Evolutionary conservation across 2,113 vertebrate species (phyloP).

Genomic region (Gyps fulvus): DNA sequence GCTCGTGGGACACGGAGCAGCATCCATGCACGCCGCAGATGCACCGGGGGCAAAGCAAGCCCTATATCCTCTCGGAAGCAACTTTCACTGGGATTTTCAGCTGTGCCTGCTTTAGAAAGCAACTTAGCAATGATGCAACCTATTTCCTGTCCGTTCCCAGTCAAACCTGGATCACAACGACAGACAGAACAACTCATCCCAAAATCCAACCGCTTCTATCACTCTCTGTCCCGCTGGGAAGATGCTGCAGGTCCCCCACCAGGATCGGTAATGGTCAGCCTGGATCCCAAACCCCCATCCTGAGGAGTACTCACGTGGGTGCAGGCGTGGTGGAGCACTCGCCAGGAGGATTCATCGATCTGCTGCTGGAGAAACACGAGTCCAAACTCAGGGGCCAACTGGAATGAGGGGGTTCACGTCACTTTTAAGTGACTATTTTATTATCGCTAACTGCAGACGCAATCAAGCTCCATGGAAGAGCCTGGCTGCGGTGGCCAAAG

Average conservation of each 20-base stretch:
- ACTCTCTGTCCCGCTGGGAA: rapidly evolving
- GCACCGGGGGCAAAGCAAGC: background rate
- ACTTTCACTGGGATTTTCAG: background rate
- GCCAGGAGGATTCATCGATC: background rate
- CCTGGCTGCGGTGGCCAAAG: rapidly evolving
- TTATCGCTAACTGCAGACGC: rapidly evolving
- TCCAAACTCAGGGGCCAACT: rapidly evolving
- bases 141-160: background rate
- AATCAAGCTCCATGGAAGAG: rapidly evolving
- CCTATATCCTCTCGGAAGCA: background rate
- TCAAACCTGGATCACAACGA: background rate
- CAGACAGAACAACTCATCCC: background rate
- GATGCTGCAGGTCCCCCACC: rapidly evolving
- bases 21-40: rapidly evolving
- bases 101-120: background rate
- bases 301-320: background rate
- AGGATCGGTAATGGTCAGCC: background rate
- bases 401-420: rapidly evolving
- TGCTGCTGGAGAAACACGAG: constrained; percentile 10
- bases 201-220: background rate
- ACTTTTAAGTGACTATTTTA: background rate
- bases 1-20: background rate
- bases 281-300: background rate
- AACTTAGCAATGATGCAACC: background rate
- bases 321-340: rapidly evolving